Base-by-base conservation (phyloP, 2,113 vertebrate species). In the Bufo gargarizans region DNA sequence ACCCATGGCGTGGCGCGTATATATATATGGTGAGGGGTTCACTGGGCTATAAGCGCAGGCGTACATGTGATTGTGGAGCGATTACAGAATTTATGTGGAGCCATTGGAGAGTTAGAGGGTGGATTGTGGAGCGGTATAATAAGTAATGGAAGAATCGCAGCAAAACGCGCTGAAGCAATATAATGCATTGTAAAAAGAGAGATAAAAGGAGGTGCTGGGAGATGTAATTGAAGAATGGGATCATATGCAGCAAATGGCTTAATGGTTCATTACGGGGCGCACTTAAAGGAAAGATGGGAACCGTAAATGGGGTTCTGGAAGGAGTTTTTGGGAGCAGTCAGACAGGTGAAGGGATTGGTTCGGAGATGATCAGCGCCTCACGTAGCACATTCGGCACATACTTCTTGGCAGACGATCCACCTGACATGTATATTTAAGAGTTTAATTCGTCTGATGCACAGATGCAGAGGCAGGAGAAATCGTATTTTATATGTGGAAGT, bases 341-440 rank as follows among this genome's bases (percentile, higher is more conserved):
- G 53, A 74, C 20, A 22, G 82, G 47, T 67, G 50, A 49, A 56
- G 58, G 58, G 79, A 83, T 45, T 49, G 81, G 81, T 20, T 67
- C 0, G 4, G 20, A 61, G 58, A 77, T 77, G 72, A 86, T 76
- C 59, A 86, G 69, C 79, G 59, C 59, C 20, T 67, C 43, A n/a
- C 59, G 43, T 17, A 65, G 13, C 22, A 50, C 59, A 63, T 67
- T 86, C 45, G 22, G 74, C 67, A 47, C 67, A 74, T 17, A 49
- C 58, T 78, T 77, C 58, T 47, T 78, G 59, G 74, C 85, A 78
- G 85, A 86, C 59, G 67, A 50, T 86, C 74, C 58, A 49, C 76
- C 12, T 65, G 59, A 86, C 74, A 65, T 78, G 76, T 86, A 86
- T 86, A 79, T 86, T 65, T 86, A 86, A 86, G 76, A 78, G 33